Conservation (phyloP, 2,113 vertebrate species). For the Ailurus styani region DNA sequence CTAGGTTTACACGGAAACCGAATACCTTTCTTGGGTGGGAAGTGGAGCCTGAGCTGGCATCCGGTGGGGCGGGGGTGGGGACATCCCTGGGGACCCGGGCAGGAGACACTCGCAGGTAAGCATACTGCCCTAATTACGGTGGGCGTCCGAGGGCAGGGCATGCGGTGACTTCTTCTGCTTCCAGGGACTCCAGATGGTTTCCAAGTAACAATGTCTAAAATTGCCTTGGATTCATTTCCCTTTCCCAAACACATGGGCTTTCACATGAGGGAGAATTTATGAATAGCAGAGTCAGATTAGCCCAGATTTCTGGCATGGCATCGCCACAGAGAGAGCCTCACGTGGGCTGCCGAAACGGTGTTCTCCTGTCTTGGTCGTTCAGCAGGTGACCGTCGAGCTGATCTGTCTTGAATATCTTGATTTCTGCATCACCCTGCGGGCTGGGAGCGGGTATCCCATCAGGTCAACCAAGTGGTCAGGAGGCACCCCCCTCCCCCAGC, state of each 20-base stretch:
- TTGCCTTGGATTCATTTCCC: conserved; percentile 61
- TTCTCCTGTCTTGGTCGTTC: background rate
- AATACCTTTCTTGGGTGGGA: conserved; percentile 66
- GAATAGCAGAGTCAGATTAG: conserved; percentile 68
- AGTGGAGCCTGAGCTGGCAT: conserved; percentile 29
- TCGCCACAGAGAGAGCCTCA: conserved; percentile 44
- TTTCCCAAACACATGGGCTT: conserved; percentile 60
- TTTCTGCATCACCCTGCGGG: background rate
- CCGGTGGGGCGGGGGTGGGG: conserved; percentile 22
- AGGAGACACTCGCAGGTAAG: background rate
- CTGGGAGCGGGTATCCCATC: background rate
- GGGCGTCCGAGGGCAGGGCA: conserved; percentile 55
- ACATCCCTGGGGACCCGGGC: background rate
- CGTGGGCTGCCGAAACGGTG: conserved; percentile 46
- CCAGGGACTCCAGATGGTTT: conserved; percentile 70
- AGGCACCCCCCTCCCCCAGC: background rate
- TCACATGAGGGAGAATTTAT: conserved; percentile 64
- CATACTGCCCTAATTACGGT: conserved; percentile 60
- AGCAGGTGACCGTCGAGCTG: background rate
- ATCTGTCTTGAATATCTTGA: background rate
- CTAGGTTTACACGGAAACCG: conserved; percentile 56
- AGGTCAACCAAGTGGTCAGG: background rate
- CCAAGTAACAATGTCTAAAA: conserved; percentile 70
- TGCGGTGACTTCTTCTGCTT: background rate
- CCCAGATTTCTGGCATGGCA: conserved; percentile 56